These are phyloP conservation scores for Scylla paramamosain DNA, from an alignment of 1,140 invertebrate genomes.

Conservation along the genomic window DNA sequence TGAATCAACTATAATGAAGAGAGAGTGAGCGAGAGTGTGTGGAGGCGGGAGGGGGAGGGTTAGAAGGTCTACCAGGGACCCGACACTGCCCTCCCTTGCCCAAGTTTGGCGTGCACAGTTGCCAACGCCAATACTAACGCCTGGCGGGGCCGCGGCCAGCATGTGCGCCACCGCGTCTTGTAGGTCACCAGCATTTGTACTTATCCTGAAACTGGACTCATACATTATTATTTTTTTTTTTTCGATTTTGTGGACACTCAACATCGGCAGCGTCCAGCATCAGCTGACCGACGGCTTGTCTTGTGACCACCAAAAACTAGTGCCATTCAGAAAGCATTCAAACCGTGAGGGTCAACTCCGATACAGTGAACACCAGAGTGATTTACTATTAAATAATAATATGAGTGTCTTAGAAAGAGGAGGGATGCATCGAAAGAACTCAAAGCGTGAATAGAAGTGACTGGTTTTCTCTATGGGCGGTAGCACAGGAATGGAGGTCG, in stretches of 20 bases:
- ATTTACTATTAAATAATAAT: neutral
- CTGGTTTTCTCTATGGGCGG: neutral
- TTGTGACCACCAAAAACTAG: neutral
- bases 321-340: conserved; percentile 22
- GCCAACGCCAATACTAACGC: neutral
- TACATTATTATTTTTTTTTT: neutral
- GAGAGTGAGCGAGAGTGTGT: neutral
- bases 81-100: neutral
- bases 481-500: neutral
- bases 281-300: neutral
- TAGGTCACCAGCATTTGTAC: neutral
- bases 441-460: neutral
- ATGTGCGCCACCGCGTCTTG: neutral
- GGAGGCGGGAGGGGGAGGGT: neutral
- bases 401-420: neutral
- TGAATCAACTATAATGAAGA: conserved; percentile 10
- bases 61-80: conserved; percentile 9
- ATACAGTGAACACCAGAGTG: neutral
- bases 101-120: neutral
- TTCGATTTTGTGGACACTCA: neutral
- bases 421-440: neutral
- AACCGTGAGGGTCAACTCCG: neutral
- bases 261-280: neutral
- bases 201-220: neutral
- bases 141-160: neutral